Conservation (phyloP, 2,797 vertebrate genomes). For the Schizopygopsis pylzovi region DNA sequence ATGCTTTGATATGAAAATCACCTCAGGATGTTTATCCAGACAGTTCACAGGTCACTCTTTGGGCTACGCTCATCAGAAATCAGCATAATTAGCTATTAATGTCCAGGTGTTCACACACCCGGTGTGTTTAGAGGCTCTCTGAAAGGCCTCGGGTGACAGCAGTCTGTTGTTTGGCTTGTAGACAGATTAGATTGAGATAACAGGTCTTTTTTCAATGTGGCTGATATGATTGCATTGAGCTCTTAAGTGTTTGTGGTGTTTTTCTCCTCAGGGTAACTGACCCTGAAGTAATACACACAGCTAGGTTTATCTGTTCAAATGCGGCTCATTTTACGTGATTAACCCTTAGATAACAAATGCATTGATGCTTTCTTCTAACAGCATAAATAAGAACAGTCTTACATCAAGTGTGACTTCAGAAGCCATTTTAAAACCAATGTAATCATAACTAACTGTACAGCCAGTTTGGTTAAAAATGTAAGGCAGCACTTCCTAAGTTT, state of each 20-base stretch:
- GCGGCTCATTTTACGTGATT: background rate
- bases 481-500: background rate
- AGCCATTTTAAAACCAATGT: too few relatives aligned
- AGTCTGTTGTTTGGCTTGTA: constrained; percentile 7
- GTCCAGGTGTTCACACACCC: constrained; percentile 37
- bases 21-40: background rate
- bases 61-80: constrained; percentile 48
- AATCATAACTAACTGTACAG: background rate
- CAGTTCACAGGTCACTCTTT: constrained; percentile 34
- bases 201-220: background rate
- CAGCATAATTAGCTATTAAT: constrained; percentile 58
- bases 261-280: background rate
- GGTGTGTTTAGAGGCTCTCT: constrained; percentile 12
- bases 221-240: constrained; percentile 32
- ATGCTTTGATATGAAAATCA: constrained; percentile 24
- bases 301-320: background rate
- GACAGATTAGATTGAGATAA: constrained; percentile 23
- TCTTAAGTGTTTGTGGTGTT: constrained; percentile 17
- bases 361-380: background rate
- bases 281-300: constrained; percentile 20
- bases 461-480: background rate
- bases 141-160: constrained; percentile 13
- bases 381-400: too few relatives aligned
- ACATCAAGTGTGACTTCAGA: background rate
- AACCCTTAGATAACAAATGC: background rate